A percentile compares a stretch with the other conserved stretches of the same genome.
These are phyloP conservation scores for Ommatoiulus sabulosus DNA, from an alignment of 2,888 invertebrate species.

Conservation along the genomic window DNA sequence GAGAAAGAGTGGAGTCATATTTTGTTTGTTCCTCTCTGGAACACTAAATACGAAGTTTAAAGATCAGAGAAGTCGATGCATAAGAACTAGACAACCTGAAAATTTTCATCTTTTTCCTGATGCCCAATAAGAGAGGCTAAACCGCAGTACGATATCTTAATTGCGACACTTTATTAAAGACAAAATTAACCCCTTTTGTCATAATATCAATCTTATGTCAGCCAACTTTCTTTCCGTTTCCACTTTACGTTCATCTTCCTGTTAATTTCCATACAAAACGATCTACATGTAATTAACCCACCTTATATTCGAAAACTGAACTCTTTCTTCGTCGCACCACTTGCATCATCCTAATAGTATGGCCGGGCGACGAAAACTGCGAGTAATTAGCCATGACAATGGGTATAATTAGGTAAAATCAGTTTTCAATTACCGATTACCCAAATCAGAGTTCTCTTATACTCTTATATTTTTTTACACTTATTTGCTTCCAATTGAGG, in stretches of 20 bases:
- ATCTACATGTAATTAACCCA: neutral
- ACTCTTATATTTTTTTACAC: neutral
- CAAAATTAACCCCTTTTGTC: neutral
- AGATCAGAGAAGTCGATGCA: no score
- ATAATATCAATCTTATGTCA: neutral
- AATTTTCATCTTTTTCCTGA: no score
- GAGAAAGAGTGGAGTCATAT: no score
- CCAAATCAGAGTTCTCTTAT: neutral
- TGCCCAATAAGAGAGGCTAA: no score
- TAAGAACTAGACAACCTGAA: no score
- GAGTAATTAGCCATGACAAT: neutral
- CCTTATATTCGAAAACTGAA: neutral
- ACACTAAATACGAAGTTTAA: no score
- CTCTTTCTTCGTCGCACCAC: neutral
- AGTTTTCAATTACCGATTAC: neutral
- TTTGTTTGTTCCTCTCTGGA: no score
- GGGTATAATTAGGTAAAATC: neutral
- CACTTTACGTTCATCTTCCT: neutral
- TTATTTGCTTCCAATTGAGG: neutral
- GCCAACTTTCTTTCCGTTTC: neutral
- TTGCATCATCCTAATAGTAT: neutral
- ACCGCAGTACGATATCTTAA: no score
- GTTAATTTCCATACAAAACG: neutral
- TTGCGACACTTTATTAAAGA: neutral
- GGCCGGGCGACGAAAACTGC: neutral